Percentiles rank a stretch among this genome's conserved stretches.
Conservation (phyloP, 2,888 invertebrate species). For the Microctonus brassicae region DNA sequence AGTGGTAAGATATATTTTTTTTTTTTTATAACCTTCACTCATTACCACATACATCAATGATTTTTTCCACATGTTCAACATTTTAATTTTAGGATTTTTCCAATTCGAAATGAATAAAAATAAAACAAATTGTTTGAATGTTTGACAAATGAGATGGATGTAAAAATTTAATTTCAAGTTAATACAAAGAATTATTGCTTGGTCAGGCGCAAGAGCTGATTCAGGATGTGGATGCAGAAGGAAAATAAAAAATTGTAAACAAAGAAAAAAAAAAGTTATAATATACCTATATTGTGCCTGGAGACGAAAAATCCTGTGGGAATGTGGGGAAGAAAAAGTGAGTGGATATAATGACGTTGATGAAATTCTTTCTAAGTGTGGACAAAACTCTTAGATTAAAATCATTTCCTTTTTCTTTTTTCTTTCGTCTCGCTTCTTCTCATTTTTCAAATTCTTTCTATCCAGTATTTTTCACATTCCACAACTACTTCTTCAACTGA, state of each 20-base stretch:
- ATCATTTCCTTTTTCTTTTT: slow-evolving; percentile 18
- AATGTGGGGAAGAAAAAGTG: slow-evolving; percentile 1
- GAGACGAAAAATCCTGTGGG: slow-evolving; percentile 4
- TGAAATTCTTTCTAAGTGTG: slow-evolving; percentile 54
- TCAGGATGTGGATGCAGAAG: neutral
- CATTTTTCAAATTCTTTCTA: slow-evolving; percentile 18
- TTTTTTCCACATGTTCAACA: too few species aligned
- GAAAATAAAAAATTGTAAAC: neutral
- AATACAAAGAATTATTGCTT: too few species aligned
- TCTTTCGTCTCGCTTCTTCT: neutral
- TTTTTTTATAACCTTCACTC: neutral
- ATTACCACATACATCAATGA: too few species aligned
- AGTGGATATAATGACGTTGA: slow-evolving; percentile 57
- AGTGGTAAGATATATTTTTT: slow-evolving; percentile 73
- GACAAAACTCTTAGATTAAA: slow-evolving; percentile 54
- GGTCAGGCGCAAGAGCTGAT: too few species aligned
- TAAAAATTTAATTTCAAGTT: too few species aligned
- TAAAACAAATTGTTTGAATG: too few species aligned
- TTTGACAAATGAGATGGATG: too few species aligned
- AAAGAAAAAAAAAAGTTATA: neutral
- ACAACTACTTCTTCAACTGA: slow-evolving; percentile 23
- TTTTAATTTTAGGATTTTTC: too few species aligned
- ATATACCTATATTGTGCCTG: slow-evolving; percentile 6
- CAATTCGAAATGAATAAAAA: too few species aligned
- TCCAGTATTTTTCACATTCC: slow-evolving; percentile 27